Percentiles rank a stretch among this genome's conserved stretches.
Evolutionary conservation across 1,140 invertebrate genomes (phyloP).

Genomic region (Formica exsecta): DNA sequence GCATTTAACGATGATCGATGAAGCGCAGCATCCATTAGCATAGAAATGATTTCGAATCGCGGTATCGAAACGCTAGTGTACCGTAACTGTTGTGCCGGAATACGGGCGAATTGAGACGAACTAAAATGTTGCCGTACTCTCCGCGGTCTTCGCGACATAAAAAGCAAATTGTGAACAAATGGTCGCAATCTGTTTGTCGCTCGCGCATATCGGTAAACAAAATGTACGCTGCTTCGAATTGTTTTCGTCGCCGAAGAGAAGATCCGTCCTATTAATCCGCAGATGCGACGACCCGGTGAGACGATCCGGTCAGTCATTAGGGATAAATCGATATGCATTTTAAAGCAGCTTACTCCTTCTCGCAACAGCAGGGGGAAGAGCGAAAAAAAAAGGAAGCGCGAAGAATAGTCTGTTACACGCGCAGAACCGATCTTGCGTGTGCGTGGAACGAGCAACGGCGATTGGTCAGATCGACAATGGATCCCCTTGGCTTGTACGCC

Average conservation of each 20-base stretch:
- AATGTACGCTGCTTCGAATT: not conserved
- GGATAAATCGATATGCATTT: slow-evolving; percentile 80
- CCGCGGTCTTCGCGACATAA: not conserved
- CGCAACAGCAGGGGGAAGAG: not conserved
- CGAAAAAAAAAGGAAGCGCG: slow-evolving; percentile 40
- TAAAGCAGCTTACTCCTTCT: slow-evolving; percentile 68
- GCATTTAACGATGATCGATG: slow-evolving; percentile 61
- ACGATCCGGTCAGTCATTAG: slow-evolving; percentile 76
- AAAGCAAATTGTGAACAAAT: not conserved
- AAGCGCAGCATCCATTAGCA: slow-evolving; percentile 54
- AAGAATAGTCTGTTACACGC: slow-evolving; percentile 70
- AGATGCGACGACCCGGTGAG: slow-evolving; percentile 76
- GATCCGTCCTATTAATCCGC: slow-evolving; percentile 72
- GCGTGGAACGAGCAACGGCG: slow-evolving; percentile 69
- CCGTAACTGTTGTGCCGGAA: slow-evolving; percentile 21
- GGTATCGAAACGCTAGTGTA: slow-evolving; percentile 11
- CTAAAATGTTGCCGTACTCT: slow-evolving; percentile 17
- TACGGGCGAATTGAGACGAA: slow-evolving; percentile 2
- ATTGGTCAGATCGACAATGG: slow-evolving; percentile 84
- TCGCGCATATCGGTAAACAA: not conserved
- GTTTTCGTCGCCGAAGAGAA: not conserved
- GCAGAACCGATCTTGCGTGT: slow-evolving; percentile 70
- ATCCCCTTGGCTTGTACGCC: slow-evolving; percentile 72
- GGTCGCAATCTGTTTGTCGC: slow-evolving; percentile 39
- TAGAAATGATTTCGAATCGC: slow-evolving; percentile 62